Base-by-base conservation (phyloP, 2,113 vertebrate genomes). In the Potamarius usumacintae region DNA sequence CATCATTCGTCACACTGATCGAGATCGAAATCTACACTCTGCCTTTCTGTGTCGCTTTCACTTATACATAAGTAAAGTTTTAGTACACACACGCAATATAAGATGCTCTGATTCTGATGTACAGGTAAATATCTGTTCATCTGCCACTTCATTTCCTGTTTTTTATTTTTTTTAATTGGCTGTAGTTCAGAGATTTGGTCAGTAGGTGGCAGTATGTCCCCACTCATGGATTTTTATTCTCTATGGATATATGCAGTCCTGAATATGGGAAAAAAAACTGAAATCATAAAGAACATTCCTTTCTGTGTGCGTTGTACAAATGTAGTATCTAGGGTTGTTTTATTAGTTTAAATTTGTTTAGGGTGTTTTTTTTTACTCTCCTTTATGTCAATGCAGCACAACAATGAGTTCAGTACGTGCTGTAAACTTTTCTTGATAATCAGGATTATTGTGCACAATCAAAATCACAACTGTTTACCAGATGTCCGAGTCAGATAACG, bases 191-290 rank as follows among this genome's bases (percentile, higher is more conserved):
- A 0, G 1, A 0, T 72, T 60, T 69, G 1, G 71, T 92, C 95
- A 94, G 18, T 94, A 90, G 95, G 94, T 94, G 95, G 94, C 94
- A 94, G 86, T 95, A 89, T 94, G 92, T 82, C 92, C 89, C 92
- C 94, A 95, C 86, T 48, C 5, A 94, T 91, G 67, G 91, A 89
- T 93, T 93, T 10, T 89, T 20, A n/a, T 62, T 62, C 14, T 57
- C 42, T 14, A 0, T 50, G 15, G 18, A 0, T 10, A 12, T 27
- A 34, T 34, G 48, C 2, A 72, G 11, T 65, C 2, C 3, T 74
- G 1, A 22, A 72, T 34, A 82, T 17, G 53, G 25, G 20, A 82
- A 82, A 52, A 52, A 72, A 72, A 57, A 15, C 50, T 30, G 22
- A 55, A 30, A 6, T 30, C 27, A 7, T 62, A 60, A 74, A 53